Evolutionary conservation across 2,797 vertebrate species (phyloP).

Genomic region (Scyliorhinus canicula): DNA sequence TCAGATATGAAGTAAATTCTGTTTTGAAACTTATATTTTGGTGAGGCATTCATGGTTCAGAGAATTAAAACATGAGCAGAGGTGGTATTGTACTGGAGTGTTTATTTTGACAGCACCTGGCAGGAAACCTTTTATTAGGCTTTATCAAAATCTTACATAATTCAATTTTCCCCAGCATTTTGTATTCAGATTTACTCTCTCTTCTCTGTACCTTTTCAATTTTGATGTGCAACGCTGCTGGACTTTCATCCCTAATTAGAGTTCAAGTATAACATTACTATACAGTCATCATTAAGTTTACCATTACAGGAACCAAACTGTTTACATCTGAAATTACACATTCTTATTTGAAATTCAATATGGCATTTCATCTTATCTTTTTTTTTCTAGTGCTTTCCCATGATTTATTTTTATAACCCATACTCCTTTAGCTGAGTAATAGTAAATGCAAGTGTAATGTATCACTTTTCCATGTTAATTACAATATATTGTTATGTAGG

Average conservation of each 20-base stretch:
- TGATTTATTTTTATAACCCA: conserved; percentile 42
- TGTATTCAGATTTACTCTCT: not conserved
- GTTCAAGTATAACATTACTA: not conserved
- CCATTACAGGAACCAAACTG: no score
- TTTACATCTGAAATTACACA: not conserved
- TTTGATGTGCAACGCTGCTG: not conserved
- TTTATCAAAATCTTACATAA: not conserved
- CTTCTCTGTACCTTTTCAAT: not conserved
- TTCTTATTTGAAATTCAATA: not conserved
- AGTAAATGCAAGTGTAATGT: conserved; percentile 23
- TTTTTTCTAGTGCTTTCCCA: conserved; percentile 44
- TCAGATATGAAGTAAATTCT: not conserved
- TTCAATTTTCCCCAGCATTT: not conserved
- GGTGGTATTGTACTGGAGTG: not conserved
- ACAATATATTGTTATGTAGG: conserved; percentile 58
- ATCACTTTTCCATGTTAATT: not conserved
- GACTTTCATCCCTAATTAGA: not conserved
- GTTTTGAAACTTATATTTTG: not conserved
- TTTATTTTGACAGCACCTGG: not conserved
- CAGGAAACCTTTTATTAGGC: not conserved
- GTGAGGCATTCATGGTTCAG: not conserved
- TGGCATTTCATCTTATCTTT: conserved; percentile 24
- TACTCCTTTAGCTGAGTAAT: conserved; percentile 41
- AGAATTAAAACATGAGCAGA: not conserved
- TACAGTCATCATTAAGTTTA: not conserved